Percentiles rank a stretch among this genome's conserved stretches.
Evolutionary conservation across 2,113 vertebrate genomes (phyloP).

Genomic region (Trogon surrucura): DNA sequence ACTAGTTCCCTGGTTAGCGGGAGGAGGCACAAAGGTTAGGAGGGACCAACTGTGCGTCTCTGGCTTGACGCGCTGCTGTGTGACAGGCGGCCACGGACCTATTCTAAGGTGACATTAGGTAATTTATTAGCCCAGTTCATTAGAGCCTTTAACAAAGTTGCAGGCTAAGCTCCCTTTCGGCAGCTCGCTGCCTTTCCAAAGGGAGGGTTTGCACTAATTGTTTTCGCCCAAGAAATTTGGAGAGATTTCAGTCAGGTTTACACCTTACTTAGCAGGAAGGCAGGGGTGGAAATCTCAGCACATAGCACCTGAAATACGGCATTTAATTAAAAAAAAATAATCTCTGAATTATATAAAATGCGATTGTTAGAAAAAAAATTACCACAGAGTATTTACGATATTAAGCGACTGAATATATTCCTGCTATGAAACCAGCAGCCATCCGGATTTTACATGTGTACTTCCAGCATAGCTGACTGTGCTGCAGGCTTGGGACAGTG

Average conservation of each 20-base stretch:
- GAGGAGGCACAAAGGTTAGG: slow-evolving; percentile 31
- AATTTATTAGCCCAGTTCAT: slow-evolving; percentile 3
- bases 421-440: background rate
- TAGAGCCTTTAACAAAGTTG: background rate
- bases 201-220: background rate
- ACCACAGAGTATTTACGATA: background rate
- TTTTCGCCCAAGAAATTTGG: background rate
- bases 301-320: background rate
- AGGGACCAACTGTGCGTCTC: background rate
- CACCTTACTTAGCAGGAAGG: background rate
- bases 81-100: background rate
- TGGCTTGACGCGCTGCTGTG: background rate
- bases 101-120: slow-evolving; percentile 4
- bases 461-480: background rate
- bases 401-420: background rate
- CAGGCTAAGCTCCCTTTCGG: background rate
- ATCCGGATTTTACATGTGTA: background rate
- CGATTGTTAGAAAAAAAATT: background rate
- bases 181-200: background rate
- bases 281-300: background rate
- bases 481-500: background rate
- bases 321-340: background rate
- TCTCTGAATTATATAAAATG: background rate
- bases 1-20: background rate
- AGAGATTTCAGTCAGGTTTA: background rate